Percentiles rank a stretch among this genome's conserved stretches.
phyloP scores from a whole-genome alignment of 2,113 vertebrate species.

The Acrocephalus kingi region DNA sequence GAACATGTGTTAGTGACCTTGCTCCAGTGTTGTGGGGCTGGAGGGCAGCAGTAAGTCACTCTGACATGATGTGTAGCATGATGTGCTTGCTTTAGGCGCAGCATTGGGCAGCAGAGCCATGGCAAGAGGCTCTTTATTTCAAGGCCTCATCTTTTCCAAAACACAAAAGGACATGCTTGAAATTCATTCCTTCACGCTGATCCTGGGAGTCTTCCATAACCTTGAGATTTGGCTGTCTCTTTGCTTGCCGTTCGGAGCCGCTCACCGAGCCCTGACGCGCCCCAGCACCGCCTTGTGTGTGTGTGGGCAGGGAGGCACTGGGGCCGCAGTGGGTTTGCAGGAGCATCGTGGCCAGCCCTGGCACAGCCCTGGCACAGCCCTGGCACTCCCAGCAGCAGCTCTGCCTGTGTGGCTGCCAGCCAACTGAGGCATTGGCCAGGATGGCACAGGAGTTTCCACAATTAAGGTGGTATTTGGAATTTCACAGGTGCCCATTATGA shows the following conservation, averaged over 20 bases:
- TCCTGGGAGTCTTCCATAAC: slow-evolving; percentile 35
- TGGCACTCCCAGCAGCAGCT: background rate
- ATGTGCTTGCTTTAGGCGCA: background rate
- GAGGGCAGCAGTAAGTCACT: background rate
- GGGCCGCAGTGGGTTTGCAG: background rate
- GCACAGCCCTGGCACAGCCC: background rate
- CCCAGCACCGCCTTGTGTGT: rapidly evolving
- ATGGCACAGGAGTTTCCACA: background rate
- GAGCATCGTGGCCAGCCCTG: background rate
- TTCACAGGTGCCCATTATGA: rapidly evolving
- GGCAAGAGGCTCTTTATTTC: background rate
- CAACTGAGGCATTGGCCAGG: background rate
- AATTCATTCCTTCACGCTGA: background rate
- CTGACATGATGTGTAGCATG: background rate
- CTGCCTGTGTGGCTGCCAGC: rapidly evolving
- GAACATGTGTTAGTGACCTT: background rate
- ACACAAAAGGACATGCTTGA: background rate
- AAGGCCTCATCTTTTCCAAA: background rate
- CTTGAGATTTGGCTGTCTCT: background rate
- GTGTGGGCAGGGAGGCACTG: rapidly evolving
- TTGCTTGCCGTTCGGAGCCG: rapidly evolving
- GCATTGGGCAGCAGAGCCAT: background rate
- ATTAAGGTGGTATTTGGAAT: background rate
- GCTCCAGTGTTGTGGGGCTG: background rate
- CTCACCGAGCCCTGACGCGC: rapidly evolving